Conservation (phyloP, 64 coral and sea anemone species). For the Platygyra sinensis region DNA sequence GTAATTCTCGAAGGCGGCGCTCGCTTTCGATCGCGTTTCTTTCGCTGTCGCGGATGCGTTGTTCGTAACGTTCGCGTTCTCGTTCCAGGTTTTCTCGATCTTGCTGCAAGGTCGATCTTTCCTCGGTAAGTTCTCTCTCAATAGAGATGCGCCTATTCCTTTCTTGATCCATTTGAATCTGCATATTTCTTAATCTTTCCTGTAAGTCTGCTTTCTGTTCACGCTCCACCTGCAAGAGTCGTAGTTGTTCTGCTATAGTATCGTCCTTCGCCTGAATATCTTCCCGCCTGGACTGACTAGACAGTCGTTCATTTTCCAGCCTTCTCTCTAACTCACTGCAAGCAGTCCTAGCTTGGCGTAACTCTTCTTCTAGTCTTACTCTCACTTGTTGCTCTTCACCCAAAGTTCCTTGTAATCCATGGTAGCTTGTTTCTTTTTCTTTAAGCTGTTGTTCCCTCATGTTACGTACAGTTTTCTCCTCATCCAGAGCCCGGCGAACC, state of each 20-base stretch:
- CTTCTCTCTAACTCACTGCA: conserved; percentile 68
- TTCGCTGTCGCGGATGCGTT: conserved; percentile 61
- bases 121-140: conserved; percentile 51
- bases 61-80: conserved; percentile 61
- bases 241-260: conserved; percentile 54
- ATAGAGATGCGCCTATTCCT: conserved; percentile 4
- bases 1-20: conserved; percentile 53
- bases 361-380: conserved; percentile 51
- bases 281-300: conserved; percentile 60
- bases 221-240: conserved; percentile 67
- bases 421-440: conserved; percentile 66
- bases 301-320: conserved; percentile 80
- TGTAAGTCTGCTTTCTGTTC: conserved; percentile 52
- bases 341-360: conserved; percentile 50
- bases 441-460: conserved; percentile 70
- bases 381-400: conserved; percentile 50
- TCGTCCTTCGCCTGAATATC: conserved; percentile 51
- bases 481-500: conserved; percentile 56
- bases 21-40: conserved; percentile 49
- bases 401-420: conserved; percentile 46
- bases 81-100: conserved; percentile 43
- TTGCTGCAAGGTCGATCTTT: conserved; percentile 38
- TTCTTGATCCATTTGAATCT: conserved; percentile 54
- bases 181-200: conserved; percentile 51
- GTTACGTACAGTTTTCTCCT: conserved; percentile 57